Percentiles rank a stretch among this genome's conserved stretches.
phyloP scores from a whole-genome alignment of 2,113 vertebrate genomes.

The Donacobius atricapilla region DNA sequence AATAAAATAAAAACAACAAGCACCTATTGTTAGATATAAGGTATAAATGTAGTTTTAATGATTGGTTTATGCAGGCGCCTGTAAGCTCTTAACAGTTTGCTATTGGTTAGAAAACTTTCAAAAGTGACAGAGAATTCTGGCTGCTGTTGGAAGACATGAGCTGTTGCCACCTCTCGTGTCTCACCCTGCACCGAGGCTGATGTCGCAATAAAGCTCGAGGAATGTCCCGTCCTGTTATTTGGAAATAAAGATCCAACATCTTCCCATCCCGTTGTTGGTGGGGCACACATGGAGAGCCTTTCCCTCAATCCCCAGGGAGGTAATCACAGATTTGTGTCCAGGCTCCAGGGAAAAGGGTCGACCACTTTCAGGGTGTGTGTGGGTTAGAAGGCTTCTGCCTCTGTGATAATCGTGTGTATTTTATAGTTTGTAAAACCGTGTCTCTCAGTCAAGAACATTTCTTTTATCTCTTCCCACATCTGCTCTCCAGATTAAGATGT shows the following conservation, averaged over 20 bases:
- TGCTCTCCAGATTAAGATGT: not conserved
- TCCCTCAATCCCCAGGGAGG: not conserved
- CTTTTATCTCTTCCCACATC: not conserved
- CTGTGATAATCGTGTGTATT: not conserved
- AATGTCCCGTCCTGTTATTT: not conserved
- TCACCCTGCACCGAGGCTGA: not conserved
- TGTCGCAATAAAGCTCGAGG: not conserved
- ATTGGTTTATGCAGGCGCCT: not conserved
- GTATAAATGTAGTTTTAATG: not conserved
- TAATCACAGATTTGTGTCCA: not conserved
- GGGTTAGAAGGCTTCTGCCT: not conserved
- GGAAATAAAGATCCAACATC: not conserved
- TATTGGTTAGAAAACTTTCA: not conserved
- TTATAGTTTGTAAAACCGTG: not conserved
- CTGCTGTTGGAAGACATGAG: not conserved
- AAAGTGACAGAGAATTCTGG: not conserved
- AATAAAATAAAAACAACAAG: no score
- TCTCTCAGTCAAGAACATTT: not conserved
- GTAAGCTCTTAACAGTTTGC: not conserved
- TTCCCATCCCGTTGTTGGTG: not conserved
- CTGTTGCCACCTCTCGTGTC: not conserved
- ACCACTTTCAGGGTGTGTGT: not conserved
- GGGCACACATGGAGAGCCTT: not conserved
- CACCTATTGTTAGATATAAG: not conserved
- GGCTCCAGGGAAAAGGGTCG: rapidly evolving